Evolutionary conservation across 2,797 vertebrate species (phyloP).

Genomic region (Peromyscus nudipes): DNA sequence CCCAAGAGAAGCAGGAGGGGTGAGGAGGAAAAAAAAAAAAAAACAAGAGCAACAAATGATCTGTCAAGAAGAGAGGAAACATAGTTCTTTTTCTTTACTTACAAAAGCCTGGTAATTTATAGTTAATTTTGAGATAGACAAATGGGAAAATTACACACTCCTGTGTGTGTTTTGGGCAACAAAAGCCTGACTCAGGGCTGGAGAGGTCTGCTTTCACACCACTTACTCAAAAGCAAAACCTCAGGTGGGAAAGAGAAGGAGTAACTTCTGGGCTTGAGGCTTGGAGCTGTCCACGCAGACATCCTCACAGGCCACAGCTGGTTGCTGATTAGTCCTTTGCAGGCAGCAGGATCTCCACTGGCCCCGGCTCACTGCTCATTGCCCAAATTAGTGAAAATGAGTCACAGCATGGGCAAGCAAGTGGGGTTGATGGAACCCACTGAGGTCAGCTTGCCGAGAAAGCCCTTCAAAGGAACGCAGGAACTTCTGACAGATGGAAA

Average conservation of each 20-base stretch:
- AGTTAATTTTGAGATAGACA: conserved; percentile 81
- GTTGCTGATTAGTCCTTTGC: conserved; percentile 73
- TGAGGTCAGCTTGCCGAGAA: conserved; percentile 75
- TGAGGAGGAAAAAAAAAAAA: neutral
- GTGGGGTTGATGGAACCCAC: conserved; percentile 68
- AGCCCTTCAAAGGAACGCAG: conserved; percentile 60
- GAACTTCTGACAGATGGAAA: conserved; percentile 64
- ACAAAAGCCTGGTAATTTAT: conserved; percentile 72
- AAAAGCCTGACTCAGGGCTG: conserved; percentile 9
- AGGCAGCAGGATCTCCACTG: conserved; percentile 65
- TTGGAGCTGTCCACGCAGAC: conserved; percentile 9
- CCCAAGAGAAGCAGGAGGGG: conserved; percentile 73
- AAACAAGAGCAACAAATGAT: conserved; percentile 79
- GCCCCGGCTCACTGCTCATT: conserved; percentile 69
- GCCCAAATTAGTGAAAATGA: conserved; percentile 80
- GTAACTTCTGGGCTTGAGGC: neutral
- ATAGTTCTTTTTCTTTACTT: conserved; percentile 74
- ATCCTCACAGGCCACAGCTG: neutral
- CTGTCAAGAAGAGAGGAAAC: conserved; percentile 76
- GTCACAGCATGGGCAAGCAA: conserved; percentile 71
- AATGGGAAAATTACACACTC: conserved; percentile 65
- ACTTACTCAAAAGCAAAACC: conserved; percentile 73
- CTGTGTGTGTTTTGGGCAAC: neutral
- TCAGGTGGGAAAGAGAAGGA: conserved; percentile 57
- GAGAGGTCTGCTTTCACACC: conserved; percentile 12